These are phyloP conservation scores for Megaptera novaeangliae DNA, from an alignment of 2,113 vertebrate genomes.

Conservation along the genomic window DNA sequence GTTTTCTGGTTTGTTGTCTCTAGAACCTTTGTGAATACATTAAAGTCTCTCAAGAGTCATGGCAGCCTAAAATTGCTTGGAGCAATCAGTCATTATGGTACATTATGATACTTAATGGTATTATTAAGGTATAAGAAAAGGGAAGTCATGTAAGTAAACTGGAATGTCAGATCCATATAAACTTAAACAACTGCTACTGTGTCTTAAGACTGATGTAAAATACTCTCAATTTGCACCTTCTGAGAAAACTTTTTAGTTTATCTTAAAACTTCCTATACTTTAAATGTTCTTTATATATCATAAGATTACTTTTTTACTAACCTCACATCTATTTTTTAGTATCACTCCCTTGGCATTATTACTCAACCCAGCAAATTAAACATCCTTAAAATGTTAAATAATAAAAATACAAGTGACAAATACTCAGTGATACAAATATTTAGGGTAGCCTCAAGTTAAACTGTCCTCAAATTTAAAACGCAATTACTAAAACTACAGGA, in stretches of 20 bases:
- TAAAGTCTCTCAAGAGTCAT: not conserved
- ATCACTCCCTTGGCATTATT: not conserved
- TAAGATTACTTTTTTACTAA: not conserved
- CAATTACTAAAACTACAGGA: not conserved
- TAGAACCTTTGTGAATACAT: not conserved
- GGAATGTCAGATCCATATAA: not conserved
- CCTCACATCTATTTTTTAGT: not conserved
- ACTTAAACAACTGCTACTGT: not conserved
- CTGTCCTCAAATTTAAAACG: not conserved
- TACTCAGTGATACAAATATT: not conserved
- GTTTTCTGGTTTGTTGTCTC: not conserved
- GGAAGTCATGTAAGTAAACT: not conserved
- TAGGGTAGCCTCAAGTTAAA: not conserved
- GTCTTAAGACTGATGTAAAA: not conserved
- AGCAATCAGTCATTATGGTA: not conserved
- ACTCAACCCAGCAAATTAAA: not conserved
- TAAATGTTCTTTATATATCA: not conserved
- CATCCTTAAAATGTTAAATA: not conserved
- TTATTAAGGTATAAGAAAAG: not conserved
- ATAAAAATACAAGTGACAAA: not conserved
- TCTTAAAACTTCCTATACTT: not conserved
- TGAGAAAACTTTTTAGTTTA: not conserved
- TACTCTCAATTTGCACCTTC: not conserved
- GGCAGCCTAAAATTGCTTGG: not conserved
- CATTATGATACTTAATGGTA: not conserved